Base-by-base conservation (phyloP, 92 coral and sea anemone species). In the Heliopora coerulea region DNA sequence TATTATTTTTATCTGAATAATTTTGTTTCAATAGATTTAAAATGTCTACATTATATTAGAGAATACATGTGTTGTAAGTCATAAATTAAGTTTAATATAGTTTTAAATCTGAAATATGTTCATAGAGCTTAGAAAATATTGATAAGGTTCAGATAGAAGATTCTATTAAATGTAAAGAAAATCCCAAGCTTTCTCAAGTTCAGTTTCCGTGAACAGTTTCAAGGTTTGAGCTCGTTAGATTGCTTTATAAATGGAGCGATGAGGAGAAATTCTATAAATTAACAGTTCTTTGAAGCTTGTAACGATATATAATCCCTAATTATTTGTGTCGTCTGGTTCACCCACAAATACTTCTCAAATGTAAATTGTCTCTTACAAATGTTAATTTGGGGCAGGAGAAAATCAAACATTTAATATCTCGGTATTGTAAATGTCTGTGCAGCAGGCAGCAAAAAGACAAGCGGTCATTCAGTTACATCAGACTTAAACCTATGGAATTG, bases 281-380 rank as follows among this genome's bases (percentile, higher is more conserved):
- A n/a, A n/a, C n/a, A n/a, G n/a, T n/a, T n/a, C n/a, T n/a, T n/a
- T n/a, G n/a, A 37, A 4, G 42, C 42, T 37, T 37, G 20, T 63
- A 58, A 14, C 78, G 73, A n/a, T 59, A 56, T 12, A 21, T 3
- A 17, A 72, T 56, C 39, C 68, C 48, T n/a, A n/a, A n/a, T n/a
- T n/a, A n/a, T n/a, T n/a, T n/a, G n/a, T n/a, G n/a, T n/a, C n/a
- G n/a, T n/a, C n/a, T n/a, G n/a, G n/a, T n/a, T n/a, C n/a, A n/a
- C n/a, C n/a, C n/a, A n/a, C n/a, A n/a, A n/a, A n/a, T n/a, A n/a
- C n/a, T n/a, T n/a, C n/a, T n/a, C n/a, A n/a, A n/a, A n/a, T n/a
- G n/a, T n/a, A n/a, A n/a, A n/a, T n/a, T n/a, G n/a, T n/a, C n/a
- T n/a, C n/a, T n/a, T n/a, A 81, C 27, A 74, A 58, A 42, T 74